phyloP scores from a whole-genome alignment of 2,113 vertebrate species.

The Forbesichthys agassizii region DNA sequence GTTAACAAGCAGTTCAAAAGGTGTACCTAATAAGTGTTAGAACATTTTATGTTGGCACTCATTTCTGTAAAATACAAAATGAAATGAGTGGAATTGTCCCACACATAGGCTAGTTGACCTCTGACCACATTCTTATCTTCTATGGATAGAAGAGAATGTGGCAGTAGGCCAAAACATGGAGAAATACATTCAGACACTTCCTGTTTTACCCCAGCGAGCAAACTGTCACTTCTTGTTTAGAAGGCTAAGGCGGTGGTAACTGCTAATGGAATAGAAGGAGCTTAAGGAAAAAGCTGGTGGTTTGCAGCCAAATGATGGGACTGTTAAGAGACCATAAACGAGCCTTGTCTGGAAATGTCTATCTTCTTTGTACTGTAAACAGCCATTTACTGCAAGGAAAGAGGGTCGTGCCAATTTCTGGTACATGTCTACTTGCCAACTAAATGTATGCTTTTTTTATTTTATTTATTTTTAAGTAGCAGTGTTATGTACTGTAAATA shows the following conservation, averaged over 20 bases:
- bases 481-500: not conserved
- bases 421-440: not conserved
- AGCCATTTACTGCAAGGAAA: not conserved
- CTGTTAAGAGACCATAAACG: not conserved
- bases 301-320: not conserved
- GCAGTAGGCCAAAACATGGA: not conserved
- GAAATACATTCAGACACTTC: not conserved
- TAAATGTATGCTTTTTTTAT: not conserved
- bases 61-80: too few relatives aligned
- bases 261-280: not conserved
- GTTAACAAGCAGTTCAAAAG: too few relatives aligned
- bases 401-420: not conserved
- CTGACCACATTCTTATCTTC: too few relatives aligned
- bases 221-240: not conserved
- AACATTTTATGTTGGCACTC: too few relatives aligned
- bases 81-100: too few relatives aligned
- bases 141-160: not conserved
- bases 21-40: too few relatives aligned
- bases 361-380: conserved; percentile 1
- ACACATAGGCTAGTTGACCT: too few relatives aligned
- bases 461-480: not conserved
- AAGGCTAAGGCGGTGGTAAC: not conserved
- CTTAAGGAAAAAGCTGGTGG: not conserved
- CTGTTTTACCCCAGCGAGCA: not conserved
- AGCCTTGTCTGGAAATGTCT: not conserved